A percentile compares a stretch with the other conserved stretches of the same genome.
Conservation (phyloP, 2,888 invertebrate species). For the Eustalomyia histrio region DNA sequence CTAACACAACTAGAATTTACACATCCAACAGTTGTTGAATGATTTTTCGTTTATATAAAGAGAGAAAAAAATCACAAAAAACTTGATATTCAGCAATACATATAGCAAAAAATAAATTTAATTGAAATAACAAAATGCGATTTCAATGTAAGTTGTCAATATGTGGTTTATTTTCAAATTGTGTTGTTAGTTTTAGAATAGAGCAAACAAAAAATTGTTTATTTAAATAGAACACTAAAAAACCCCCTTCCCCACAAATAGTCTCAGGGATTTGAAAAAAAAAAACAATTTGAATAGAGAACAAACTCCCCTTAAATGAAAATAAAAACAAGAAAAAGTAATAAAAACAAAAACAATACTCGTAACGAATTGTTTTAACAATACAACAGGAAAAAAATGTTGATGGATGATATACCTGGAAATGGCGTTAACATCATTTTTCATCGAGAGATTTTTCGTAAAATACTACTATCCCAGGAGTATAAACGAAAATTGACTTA, state of each 20-base stretch:
- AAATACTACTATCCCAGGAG: not conserved
- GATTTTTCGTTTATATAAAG: not conserved
- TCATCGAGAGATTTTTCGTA: conserved; percentile 33
- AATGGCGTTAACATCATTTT: conserved; percentile 62
- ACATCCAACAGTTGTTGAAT: not conserved
- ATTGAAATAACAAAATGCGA: conserved; percentile 51
- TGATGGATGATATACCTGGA: conserved; percentile 62
- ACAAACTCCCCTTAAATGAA: not conserved
- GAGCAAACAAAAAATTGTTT: conserved; percentile 8
- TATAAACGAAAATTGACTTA: not conserved
- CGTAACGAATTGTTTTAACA: conserved; percentile 7
- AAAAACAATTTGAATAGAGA: conserved; percentile 13
- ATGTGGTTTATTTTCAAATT: conserved; percentile 27
- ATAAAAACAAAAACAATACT: conserved; percentile 11
- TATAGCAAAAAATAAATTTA: conserved; percentile 25
- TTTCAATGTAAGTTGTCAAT: conserved; percentile 54
- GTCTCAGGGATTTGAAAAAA: conserved; percentile 13
- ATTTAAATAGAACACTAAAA: not conserved
- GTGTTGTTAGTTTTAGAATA: conserved; percentile 6
- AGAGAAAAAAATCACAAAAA: not conserved
- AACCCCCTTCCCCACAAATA: not conserved
- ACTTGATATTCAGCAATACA: conserved; percentile 12
- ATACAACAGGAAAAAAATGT: not conserved
- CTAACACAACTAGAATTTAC: not conserved
- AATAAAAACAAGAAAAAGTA: not conserved